Percentiles rank a stretch among this genome's conserved stretches.
Evolutionary conservation across 2,888 invertebrate species (phyloP).

Genomic region (Emesis russula): DNA sequence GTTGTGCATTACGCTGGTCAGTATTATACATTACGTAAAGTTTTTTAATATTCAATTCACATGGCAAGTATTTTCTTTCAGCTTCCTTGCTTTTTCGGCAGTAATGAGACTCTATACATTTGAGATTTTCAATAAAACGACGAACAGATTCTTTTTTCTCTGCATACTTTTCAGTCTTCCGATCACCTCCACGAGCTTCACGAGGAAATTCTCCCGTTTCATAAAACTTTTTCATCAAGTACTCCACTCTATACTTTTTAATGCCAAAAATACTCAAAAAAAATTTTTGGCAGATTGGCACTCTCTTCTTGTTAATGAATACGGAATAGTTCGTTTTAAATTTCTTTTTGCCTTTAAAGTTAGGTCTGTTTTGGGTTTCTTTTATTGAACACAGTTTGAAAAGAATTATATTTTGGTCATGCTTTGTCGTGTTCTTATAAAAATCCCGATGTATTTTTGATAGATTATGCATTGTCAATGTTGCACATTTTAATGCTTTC

Average conservation of each 20-base stretch:
- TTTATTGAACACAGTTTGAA: constrained; percentile 61
- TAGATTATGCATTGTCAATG: constrained; percentile 56
- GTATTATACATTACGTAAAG: constrained; percentile 71
- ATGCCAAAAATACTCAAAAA: constrained; percentile 38
- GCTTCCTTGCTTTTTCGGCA: constrained; percentile 65
- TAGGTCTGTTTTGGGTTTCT: constrained; percentile 33
- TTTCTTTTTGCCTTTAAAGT: constrained; percentile 44
- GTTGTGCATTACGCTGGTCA: constrained; percentile 46
- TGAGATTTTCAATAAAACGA: constrained; percentile 81
- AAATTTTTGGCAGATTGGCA: constrained; percentile 53
- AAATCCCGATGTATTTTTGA: constrained; percentile 46
- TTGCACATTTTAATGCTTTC: constrained; percentile 59
- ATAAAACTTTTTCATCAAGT: constrained; percentile 72
- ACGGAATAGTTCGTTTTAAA: constrained; percentile 36
- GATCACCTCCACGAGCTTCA: constrained; percentile 79
- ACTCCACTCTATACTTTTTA: constrained; percentile 55
- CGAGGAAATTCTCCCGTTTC: constrained; percentile 49
- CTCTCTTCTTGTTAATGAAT: constrained; percentile 30
- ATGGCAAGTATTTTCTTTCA: constrained; percentile 69
- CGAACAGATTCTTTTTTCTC: constrained; percentile 81
- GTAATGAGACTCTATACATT: constrained; percentile 79
- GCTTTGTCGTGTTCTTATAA: constrained; percentile 46
- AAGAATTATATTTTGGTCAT: constrained; percentile 49
- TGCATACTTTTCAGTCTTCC: constrained; percentile 57
- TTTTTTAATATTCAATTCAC: constrained; percentile 74